Percentiles rank a stretch among this genome's conserved stretches.
Conservation (phyloP, 2,113 vertebrate genomes). For the Cynopterus brachyotis region DNA sequence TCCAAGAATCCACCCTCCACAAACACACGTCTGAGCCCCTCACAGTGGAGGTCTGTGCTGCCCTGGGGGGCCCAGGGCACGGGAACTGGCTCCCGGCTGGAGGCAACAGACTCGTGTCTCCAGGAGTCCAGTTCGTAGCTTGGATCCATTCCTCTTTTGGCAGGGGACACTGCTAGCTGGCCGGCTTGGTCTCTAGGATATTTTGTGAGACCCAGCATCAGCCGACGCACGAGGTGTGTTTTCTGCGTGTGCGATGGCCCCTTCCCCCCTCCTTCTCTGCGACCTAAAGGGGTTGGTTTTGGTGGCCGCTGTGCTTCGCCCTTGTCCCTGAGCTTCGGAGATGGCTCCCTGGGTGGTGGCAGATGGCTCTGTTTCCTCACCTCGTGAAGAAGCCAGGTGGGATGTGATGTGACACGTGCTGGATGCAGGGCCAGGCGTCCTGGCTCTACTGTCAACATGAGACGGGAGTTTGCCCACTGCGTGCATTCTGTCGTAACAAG, state of each 20-base stretch:
- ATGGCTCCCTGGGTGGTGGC: background rate
- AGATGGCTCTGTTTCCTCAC: background rate
- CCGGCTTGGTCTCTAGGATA: background rate
- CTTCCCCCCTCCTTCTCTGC: background rate
- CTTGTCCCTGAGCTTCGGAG: background rate
- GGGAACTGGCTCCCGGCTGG: fast-evolving
- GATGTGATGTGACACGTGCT: fast-evolving
- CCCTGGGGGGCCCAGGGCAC: background rate
- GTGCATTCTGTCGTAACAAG: fast-evolving
- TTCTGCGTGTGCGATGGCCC: background rate
- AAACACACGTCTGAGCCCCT: background rate
- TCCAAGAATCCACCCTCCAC: too few species aligned
- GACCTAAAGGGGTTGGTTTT: background rate
- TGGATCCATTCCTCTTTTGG: background rate
- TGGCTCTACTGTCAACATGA: background rate
- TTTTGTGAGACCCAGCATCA: background rate
- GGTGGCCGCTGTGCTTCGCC: background rate
- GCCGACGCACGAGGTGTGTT: background rate
- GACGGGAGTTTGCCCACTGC: background rate
- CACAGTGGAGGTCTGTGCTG: fast-evolving
- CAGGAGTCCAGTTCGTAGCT: background rate
- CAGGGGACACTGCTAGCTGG: background rate
- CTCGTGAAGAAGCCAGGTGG: background rate
- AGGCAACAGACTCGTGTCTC: background rate
- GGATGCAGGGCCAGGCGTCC: background rate